phyloP scores from a whole-genome alignment of 2,888 invertebrate genomes.

The Venustoraphidia nigricollis region DNA sequence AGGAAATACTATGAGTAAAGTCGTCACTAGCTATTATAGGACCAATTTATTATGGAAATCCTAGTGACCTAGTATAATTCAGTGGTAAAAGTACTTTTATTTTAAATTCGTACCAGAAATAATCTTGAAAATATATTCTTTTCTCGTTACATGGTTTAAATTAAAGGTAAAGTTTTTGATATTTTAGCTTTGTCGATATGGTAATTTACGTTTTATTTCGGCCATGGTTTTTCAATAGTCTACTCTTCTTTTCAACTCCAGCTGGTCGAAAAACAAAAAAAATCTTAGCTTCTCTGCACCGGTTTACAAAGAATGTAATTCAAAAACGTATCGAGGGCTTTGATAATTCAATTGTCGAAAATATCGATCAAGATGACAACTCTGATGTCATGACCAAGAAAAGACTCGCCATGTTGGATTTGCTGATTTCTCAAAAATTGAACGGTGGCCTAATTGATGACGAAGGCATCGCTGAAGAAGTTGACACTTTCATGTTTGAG shows the following conservation, averaged over 20 bases:
- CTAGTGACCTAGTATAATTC: too few relatives aligned
- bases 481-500: not conserved
- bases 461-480: not conserved
- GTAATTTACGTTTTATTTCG: not conserved
- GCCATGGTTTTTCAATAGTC: not conserved
- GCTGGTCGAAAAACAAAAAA: not conserved
- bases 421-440: not conserved
- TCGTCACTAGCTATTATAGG: too few relatives aligned
- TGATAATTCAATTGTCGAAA: too few relatives aligned
- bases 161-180: too few relatives aligned
- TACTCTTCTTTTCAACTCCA: not conserved
- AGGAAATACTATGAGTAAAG: too few relatives aligned
- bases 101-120: too few relatives aligned
- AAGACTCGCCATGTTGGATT: not conserved
- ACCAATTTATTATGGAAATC: too few relatives aligned
- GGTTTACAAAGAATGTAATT: not conserved
- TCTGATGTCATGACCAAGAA: not conserved
- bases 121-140: too few relatives aligned
- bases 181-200: not conserved
- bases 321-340: not conserved
- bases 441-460: not conserved
- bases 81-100: too few relatives aligned
- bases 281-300: not conserved
- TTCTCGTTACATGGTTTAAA: too few relatives aligned
- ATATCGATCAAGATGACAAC: not conserved